Evolutionary conservation across 2,888 invertebrate species (phyloP), one percentile per base, ranked within the genome.

Genomic region (Calephelis perditalis): DNA sequence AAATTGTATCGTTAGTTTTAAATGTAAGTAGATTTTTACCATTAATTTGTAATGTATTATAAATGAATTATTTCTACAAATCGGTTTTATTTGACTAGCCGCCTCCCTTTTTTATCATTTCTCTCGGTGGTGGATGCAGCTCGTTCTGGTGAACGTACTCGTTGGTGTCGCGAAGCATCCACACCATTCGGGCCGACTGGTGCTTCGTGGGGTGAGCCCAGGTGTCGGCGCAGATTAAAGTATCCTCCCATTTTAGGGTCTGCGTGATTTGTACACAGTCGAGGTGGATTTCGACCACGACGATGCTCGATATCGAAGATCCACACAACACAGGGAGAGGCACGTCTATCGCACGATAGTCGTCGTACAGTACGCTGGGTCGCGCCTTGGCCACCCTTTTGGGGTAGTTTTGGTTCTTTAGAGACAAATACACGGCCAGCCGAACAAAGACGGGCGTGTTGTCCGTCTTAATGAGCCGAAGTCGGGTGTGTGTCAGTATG

Each of bases 141-240:
- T 47, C 47, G 15, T 12, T 47, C 47, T 47, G 47, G 47, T 56
- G 37, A 56, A 56, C 56, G 40, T 40, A 56, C 56, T 56, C 56
- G 40, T 56, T 56, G 8, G 56, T 56, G 12, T 56, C 56, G 12
- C 56, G 36, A 12, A 56, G 56, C 56, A 56, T 56, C 37, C 56
- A 47, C 47, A 47, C 47, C 56, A 40, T 56, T n/a, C 56, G 36
- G 10, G 56, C 56, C 7, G 56, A 56, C 56, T 36, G 37, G 12
- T 56, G 55, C 36, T 55, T 55, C 8, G 55, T 55, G 36, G 55
- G 55, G 11, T 55, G 55, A n/a, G 55, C 55, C 55, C 55, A 55
- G 36, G 55, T 55, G 55, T 55, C 55, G 55, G 55, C 55, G 55
- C 37, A 55, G 10, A 55, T 8, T 37, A 55, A 37, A 55, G 37